A percentile compares a stretch with the other conserved stretches of the same genome.
phyloP scores from a whole-genome alignment of 1,140 invertebrate genomes.

The Hyposmocoma kahamanoa region DNA sequence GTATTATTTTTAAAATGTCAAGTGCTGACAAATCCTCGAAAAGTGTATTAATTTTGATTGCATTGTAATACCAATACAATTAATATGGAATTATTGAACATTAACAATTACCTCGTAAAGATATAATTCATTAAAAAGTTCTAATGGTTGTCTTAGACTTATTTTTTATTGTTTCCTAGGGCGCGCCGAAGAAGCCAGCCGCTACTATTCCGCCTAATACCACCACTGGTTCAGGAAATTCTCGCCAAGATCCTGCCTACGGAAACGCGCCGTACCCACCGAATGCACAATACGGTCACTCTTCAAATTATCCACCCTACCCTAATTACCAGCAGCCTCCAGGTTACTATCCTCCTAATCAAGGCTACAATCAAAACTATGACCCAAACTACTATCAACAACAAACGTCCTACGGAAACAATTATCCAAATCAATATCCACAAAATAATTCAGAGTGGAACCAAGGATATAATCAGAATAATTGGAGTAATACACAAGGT shows the following conservation, averaged over 20 bases:
- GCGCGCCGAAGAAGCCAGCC: constrained; percentile 75
- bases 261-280: constrained; percentile 32
- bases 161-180: constrained; percentile 29
- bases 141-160: constrained; percentile 1
- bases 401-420: constrained; percentile 39
- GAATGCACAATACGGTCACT: constrained; percentile 35
- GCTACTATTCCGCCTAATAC: constrained; percentile 80
- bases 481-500: constrained; percentile 51
- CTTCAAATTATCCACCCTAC: constrained; percentile 28
- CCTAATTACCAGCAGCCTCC: constrained; percentile 35
- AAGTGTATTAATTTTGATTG: too few relatives aligned
- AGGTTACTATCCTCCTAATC: constrained; percentile 56
- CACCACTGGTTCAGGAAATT: constrained; percentile 26
- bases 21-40: too few relatives aligned
- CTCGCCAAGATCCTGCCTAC: constrained; percentile 29
- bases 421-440: constrained; percentile 55
- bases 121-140: too few relatives aligned
- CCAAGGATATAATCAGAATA: constrained; percentile 52
- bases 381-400: constrained; percentile 56
- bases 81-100: too few relatives aligned
- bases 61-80: too few relatives aligned
- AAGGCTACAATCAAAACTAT: constrained; percentile 60
- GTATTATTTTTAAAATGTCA: too few relatives aligned
- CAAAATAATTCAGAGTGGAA: constrained; percentile 34
- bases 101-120: too few relatives aligned